A percentile compares a stretch with the other conserved stretches of the same genome.
Evolutionary conservation across 2,797 vertebrate genomes (phyloP).

Genomic region (Hydrolagus colliei): DNA sequence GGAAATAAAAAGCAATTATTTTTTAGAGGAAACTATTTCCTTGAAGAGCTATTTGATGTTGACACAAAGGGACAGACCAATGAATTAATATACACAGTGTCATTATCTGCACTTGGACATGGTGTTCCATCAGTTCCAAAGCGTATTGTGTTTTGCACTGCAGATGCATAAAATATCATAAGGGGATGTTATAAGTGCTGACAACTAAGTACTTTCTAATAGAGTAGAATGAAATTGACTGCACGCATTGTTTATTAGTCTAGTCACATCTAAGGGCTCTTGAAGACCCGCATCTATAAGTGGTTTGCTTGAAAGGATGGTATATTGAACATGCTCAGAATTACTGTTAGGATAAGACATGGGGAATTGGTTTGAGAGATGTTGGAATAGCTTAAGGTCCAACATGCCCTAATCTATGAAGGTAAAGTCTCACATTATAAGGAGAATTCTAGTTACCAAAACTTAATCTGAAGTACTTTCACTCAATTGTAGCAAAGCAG

Average conservation of each 20-base stretch:
- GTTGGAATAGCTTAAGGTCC: neutral
- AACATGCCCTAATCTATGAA: neutral
- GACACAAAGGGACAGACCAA: slow-evolving; percentile 6
- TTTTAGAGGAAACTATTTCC: slow-evolving; percentile 23
- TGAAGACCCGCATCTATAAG: slow-evolving; percentile 36
- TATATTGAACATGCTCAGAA: slow-evolving; percentile 35
- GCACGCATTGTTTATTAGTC: slow-evolving; percentile 43
- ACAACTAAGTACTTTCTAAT: slow-evolving; percentile 24
- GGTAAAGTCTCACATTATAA: neutral
- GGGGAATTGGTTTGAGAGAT: slow-evolving; percentile 36
- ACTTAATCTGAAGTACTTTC: neutral
- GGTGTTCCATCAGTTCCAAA: neutral
- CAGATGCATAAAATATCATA: neutral
- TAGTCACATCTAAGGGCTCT: slow-evolving; percentile 44
- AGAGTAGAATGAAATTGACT: slow-evolving; percentile 37
- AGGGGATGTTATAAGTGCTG: neutral
- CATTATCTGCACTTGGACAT: slow-evolving; percentile 6
- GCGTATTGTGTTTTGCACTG: neutral
- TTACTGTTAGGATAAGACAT: slow-evolving; percentile 39
- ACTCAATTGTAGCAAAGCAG: neutral
- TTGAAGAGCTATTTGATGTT: neutral
- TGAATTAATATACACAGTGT: neutral
- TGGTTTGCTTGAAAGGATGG: slow-evolving; percentile 37
- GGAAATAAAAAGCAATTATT: slow-evolving; percentile 11
- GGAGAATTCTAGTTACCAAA: neutral